These are phyloP conservation scores for Eulithis prunata DNA, from an alignment of 2,888 invertebrate species.

Conservation along the genomic window DNA sequence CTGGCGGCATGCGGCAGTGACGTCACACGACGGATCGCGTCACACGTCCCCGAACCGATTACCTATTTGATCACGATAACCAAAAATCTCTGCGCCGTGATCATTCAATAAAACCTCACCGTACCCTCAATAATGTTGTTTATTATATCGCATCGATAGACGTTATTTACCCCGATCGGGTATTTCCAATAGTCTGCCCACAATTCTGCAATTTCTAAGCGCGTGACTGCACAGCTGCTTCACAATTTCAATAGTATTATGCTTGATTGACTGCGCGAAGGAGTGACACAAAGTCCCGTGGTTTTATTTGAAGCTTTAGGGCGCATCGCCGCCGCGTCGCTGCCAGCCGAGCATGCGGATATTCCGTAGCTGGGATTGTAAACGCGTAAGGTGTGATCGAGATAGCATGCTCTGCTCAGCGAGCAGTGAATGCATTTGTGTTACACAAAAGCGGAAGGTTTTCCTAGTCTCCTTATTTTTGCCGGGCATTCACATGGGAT, in stretches of 20 bases:
- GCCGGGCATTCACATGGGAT: constrained; percentile 62
- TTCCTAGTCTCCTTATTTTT: constrained; percentile 62
- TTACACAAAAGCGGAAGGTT: constrained; percentile 61
- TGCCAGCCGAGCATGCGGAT: constrained; percentile 11
- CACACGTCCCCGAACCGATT: constrained; percentile 54
- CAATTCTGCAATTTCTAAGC: constrained; percentile 18
- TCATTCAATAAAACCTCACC: constrained; percentile 58
- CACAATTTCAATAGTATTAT: constrained; percentile 47
- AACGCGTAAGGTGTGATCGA: constrained; percentile 53
- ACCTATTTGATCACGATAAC: constrained; percentile 66
- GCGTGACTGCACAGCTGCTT: constrained; percentile 35
- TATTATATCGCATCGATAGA: constrained; percentile 33
- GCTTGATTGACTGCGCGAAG: constrained; percentile 47
- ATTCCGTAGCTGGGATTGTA: constrained; percentile 49
- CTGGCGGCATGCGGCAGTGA: constrained; percentile 36
- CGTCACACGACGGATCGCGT: constrained; percentile 45
- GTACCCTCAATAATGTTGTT: constrained; percentile 40
- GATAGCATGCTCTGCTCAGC: constrained; percentile 49
- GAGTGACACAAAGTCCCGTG: constrained; percentile 49
- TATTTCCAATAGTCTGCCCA: constrained; percentile 8
- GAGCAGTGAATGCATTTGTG: constrained; percentile 58
- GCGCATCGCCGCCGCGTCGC: constrained; percentile 45
- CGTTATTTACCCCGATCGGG: constrained; percentile 27
- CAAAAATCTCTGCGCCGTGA: constrained; percentile 58
- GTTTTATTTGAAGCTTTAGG: constrained; percentile 50